A percentile compares a stretch with the other conserved stretches of the same genome.
Evolutionary conservation across 2,113 vertebrate species (phyloP).

Genomic region (Sisor rabdophorus): DNA sequence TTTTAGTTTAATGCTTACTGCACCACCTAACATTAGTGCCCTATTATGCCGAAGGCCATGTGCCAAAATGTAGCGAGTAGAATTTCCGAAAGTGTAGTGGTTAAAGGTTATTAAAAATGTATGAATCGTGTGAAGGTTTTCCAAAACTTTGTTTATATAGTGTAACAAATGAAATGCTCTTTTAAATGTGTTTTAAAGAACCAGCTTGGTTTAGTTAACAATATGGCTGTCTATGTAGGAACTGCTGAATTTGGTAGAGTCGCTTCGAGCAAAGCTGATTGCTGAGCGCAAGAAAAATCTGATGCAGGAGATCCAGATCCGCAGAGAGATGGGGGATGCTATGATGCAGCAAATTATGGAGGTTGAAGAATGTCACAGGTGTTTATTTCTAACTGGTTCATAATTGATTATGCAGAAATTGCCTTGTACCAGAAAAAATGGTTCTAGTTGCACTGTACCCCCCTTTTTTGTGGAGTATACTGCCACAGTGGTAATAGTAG

Average conservation of each 20-base stretch:
- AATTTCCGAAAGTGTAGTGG: no score
- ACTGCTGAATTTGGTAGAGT: conserved; percentile 72
- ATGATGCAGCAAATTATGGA: conserved; percentile 80
- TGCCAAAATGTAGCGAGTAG: no score
- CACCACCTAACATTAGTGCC: no score
- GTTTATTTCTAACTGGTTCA: background rate
- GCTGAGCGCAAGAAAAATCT: conserved; percentile 76
- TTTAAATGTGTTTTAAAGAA: background rate
- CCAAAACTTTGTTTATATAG: no score
- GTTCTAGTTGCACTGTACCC: background rate
- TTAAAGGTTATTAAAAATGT: no score
- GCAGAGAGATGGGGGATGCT: conserved; percentile 85
- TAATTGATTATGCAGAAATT: no score
- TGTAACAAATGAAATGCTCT: background rate
- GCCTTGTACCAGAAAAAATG: no score
- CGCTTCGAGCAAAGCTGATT: conserved; percentile 69
- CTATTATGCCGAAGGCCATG: no score
- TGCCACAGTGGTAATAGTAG: no score
- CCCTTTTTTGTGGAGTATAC: no score
- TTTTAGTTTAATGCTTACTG: no score
- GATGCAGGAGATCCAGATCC: conserved; percentile 80
- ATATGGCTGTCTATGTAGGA: conserved; percentile 55
- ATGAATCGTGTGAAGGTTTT: no score
- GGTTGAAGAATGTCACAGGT: conserved; percentile 77
- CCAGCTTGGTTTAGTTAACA: background rate